Percentiles rank a stretch among this genome's conserved stretches.
These are phyloP conservation scores for Proterorhinus semilunaris DNA, from an alignment of 2,113 vertebrate species.

Conservation along the genomic window DNA sequence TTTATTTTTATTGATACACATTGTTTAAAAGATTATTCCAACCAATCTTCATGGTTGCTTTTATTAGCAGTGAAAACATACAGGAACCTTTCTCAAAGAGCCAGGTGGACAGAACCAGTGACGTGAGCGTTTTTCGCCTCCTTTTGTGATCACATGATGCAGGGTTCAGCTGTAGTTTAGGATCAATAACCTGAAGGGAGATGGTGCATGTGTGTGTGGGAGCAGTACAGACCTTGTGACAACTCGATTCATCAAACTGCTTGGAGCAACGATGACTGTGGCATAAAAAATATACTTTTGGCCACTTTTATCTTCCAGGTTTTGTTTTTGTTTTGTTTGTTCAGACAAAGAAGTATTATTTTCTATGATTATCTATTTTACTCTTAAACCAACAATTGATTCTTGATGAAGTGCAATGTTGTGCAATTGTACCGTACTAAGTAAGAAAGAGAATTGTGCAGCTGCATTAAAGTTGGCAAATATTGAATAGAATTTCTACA, in stretches of 20 bases:
- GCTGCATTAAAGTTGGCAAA: no score
- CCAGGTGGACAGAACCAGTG: not conserved
- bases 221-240: no score
- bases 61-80: not conserved
- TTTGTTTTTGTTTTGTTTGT: not conserved
- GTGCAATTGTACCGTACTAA: no score
- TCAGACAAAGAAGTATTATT: slow-evolving; percentile 11
- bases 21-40: no score
- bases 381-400: not conserved
- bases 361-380: no score
- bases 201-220: not conserved
- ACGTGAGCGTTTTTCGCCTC: slow-evolving; percentile 9
- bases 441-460: no score
- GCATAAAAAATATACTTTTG: no score
- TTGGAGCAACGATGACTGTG: not conserved
- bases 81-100: not conserved
- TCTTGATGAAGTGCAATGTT: not conserved
- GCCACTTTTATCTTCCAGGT: no score
- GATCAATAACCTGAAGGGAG: slow-evolving; percentile 25
- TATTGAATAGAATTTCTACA: no score
- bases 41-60: not conserved
- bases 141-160: slow-evolving; percentile 21
- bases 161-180: slow-evolving; percentile 41
- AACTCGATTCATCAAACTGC: slow-evolving; percentile 3
- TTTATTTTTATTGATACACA: not conserved